A percentile compares a stretch with the other conserved stretches of the same genome.
phyloP scores from a whole-genome alignment of 1,140 invertebrate genomes.

The Drosophila varians region DNA sequence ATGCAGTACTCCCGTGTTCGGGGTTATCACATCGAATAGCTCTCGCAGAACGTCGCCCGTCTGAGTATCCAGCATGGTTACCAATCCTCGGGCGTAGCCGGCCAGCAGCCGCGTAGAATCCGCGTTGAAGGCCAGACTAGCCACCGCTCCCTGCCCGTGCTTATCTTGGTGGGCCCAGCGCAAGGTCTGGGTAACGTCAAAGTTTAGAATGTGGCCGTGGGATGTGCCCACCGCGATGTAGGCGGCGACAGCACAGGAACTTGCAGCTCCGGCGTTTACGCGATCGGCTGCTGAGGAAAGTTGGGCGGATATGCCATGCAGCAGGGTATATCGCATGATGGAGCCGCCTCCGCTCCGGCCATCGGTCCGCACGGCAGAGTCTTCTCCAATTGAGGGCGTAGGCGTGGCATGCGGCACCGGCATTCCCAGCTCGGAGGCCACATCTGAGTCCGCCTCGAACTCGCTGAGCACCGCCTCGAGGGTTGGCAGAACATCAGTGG shows the following conservation, averaged over 20 bases:
- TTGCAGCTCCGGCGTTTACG: constrained; percentile 94
- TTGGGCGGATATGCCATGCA: constrained; percentile 94
- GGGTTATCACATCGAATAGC: constrained; percentile 93
- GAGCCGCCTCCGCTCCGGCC: constrained; percentile 85
- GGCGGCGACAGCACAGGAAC: constrained; percentile 90
- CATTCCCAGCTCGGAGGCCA: constrained; percentile 84
- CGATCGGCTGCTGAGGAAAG: constrained; percentile 92
- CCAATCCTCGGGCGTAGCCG: constrained; percentile 92
- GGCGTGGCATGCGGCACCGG: constrained; percentile 84
- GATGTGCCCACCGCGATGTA: constrained; percentile 96
- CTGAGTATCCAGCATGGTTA: constrained; percentile 92
- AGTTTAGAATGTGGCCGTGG: constrained; percentile 95
- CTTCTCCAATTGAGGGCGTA: constrained; percentile 82
- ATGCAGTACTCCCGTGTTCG: constrained; percentile 93
- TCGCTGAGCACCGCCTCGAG: constrained; percentile 94
- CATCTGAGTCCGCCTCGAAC: constrained; percentile 86
- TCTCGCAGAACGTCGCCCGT: constrained; percentile 91
- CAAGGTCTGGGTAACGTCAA: constrained; percentile 93
- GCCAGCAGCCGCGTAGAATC: constrained; percentile 93
- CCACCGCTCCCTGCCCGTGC: constrained; percentile 91
- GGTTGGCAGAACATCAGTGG: constrained; percentile 90
- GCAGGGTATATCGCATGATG: constrained; percentile 91
- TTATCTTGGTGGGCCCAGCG: constrained; percentile 93
- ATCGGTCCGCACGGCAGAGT: constrained; percentile 53
- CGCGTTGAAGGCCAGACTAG: constrained; percentile 93